Evolutionary conservation across 2,113 vertebrate genomes (phyloP).

Genomic region (Aptenodytes patagonicus): DNA sequence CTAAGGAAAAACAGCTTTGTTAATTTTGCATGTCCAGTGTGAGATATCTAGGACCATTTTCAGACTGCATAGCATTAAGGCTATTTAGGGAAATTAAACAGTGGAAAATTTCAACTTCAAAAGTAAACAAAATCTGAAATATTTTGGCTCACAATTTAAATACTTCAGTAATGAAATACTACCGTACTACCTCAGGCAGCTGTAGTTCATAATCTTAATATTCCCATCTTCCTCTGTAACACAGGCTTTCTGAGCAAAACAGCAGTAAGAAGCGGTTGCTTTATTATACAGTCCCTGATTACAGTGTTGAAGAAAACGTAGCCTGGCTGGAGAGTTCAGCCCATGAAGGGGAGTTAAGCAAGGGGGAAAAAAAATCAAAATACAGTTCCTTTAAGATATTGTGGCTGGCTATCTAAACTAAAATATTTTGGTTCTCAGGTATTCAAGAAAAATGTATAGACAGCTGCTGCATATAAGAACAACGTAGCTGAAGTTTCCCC

Average conservation of each 20-base stretch:
- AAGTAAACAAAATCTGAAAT: constrained; percentile 41
- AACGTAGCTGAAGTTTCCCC: not conserved
- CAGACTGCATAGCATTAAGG: not conserved
- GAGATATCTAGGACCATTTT: not conserved
- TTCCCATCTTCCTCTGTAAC: not conserved
- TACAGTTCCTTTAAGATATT: not conserved
- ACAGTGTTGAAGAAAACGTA: not conserved
- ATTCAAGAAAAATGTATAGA: not conserved
- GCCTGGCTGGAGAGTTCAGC: not conserved
- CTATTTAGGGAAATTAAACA: constrained; percentile 45
- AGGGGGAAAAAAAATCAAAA: not conserved
- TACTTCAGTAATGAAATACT: constrained; percentile 34
- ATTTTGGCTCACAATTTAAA: constrained; percentile 28
- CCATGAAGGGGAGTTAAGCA: not conserved
- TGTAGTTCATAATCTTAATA: not conserved
- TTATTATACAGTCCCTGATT: not conserved
- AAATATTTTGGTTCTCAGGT: not conserved
- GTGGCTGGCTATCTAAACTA: not conserved
- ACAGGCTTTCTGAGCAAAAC: not conserved
- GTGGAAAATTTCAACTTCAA: constrained; percentile 11
- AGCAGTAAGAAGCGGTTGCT: not conserved
- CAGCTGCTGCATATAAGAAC: not conserved
- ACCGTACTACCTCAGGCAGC: not conserved
- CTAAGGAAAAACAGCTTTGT: not conserved
- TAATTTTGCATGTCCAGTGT: not conserved